A percentile compares a stretch with the other conserved stretches of the same genome.
Evolutionary conservation across 2,113 vertebrate species (phyloP).

Genomic region (Gadus chalcogrammus): DNA sequence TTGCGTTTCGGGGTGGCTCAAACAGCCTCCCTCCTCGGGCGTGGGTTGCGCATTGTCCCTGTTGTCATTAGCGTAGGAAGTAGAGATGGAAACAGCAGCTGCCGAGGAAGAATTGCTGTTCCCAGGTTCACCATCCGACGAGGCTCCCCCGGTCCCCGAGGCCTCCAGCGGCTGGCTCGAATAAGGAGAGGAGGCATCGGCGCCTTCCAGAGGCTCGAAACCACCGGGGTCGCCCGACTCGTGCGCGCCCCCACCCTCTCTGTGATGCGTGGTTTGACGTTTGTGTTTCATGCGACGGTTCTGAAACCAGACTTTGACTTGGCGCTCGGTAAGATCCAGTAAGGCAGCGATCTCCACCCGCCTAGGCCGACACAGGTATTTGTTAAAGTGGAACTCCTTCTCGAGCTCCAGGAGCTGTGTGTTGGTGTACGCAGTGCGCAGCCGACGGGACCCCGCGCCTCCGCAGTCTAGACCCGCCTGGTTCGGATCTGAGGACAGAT

Average conservation of each 20-base stretch:
- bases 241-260: constrained; percentile 68
- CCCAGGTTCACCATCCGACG: constrained; percentile 59
- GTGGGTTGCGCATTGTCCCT: constrained; percentile 70
- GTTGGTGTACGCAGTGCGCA: constrained; percentile 96
- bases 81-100: constrained; percentile 7
- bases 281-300: constrained; percentile 99
- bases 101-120: constrained; percentile 53
- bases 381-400: constrained; percentile 98
- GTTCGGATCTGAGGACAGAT: constrained; percentile 64
- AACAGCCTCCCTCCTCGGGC: constrained; percentile 53
- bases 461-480: constrained; percentile 75
- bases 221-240: constrained; percentile 67
- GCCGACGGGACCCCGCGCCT: constrained; percentile 77
- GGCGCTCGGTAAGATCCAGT: constrained; percentile 89
- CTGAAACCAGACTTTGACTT: constrained; percentile 99
- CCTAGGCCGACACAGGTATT: constrained; percentile 92
- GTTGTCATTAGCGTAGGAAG: constrained; percentile 63
- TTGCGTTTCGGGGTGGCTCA: constrained; percentile 48
- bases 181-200: constrained; percentile 75
- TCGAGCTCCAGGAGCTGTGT: constrained; percentile 96
- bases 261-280: constrained; percentile 84
- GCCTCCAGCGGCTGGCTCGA: constrained; percentile 70
- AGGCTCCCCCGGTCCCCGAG: constrained; percentile 59
- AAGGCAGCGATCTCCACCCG: constrained; percentile 93
- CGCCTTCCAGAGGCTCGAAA: constrained; percentile 72